Evolutionary conservation across 2,113 vertebrate species (phyloP).

Genomic region (Butorides virescens): DNA sequence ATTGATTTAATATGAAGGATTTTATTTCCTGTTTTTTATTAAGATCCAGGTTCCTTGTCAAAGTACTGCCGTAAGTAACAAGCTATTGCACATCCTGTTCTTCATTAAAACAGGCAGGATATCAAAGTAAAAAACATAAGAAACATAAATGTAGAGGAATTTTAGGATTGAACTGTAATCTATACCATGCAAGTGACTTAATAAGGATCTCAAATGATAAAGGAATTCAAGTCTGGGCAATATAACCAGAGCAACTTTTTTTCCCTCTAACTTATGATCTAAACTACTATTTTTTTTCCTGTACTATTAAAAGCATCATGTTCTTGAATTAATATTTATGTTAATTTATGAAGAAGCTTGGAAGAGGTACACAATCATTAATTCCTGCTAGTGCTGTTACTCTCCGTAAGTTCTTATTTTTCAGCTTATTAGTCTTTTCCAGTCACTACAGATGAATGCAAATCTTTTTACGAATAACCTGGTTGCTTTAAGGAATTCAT

Average conservation of each 20-base stretch:
- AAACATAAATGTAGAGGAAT: conserved; percentile 69
- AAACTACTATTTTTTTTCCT: background rate
- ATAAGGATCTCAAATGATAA: conserved; percentile 68
- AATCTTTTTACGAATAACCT: background rate
- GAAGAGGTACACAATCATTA: background rate
- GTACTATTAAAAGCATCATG: background rate
- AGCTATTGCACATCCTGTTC: conserved; percentile 65
- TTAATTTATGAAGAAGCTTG: background rate
- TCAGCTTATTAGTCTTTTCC: background rate
- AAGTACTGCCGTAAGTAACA: conserved; percentile 63
- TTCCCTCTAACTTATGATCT: background rate
- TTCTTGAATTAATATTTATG: conserved; percentile 20
- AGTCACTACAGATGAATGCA: background rate
- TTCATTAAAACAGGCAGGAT: conserved; percentile 71
- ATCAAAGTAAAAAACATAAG: conserved; percentile 68
- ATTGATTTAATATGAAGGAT: conserved; percentile 77
- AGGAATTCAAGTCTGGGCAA: conserved; percentile 56
- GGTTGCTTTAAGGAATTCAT: background rate
- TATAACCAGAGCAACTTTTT: background rate
- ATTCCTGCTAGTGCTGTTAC: background rate
- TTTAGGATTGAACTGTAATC: conserved; percentile 68
- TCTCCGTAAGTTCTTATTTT: background rate
- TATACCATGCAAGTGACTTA: conserved; percentile 68
- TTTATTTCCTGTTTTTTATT: conserved; percentile 81
- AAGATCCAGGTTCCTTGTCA: conserved; percentile 69